Evolutionary conservation across 2,888 invertebrate species (phyloP), one percentile per base, ranked within the genome.

Genomic region (Tenthredo scrophulariae): DNA sequence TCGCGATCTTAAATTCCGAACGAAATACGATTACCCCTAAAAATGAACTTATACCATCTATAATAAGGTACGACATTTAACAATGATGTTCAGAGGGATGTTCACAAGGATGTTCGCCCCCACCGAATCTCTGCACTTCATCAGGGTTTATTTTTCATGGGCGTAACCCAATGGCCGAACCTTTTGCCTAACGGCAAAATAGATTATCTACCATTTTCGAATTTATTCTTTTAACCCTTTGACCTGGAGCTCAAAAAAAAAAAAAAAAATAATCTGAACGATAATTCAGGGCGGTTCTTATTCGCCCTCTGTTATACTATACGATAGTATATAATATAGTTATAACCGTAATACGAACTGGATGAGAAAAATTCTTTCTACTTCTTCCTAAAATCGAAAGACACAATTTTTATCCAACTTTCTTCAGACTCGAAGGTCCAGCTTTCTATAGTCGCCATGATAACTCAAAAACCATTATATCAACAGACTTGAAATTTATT

Each of bases 61-160:
- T 26, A 37, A 15, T 33, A 29, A n/a, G 26, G 70, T 2, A 70
- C 6, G 33, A 33, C 18, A 37, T 29, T 33, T 37, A n/a, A 70
- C 70, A 37, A 29, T 7, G 33, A 70, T 70, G 70, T 18, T 15
- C 54, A n/a, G 50, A 50, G 33, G 33, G 33, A 33, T 33, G 33
- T 29, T 29, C 29, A 70, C 67, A 33, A 29, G 15, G 29, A 37
- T 70, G 70, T 18, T 13, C 7, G 2, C 10, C 13, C 26, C 15
- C 67, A 10, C 67, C 10, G 22, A 67, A 29, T 67, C 33, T 67
- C 54, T 7, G 54, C 67, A 33, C 67, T 67, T 67, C 67, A 70
- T 70, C 70, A 29, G 62, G 70, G 5, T 70, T 70, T 70, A 70
- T 70, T 70, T 70, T 70, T n/a, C 70, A 29, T 33, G 70, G 70